Evolutionary conservation across 2,888 invertebrate genomes (phyloP).

Genomic region (Andrena chrysosceles): DNA sequence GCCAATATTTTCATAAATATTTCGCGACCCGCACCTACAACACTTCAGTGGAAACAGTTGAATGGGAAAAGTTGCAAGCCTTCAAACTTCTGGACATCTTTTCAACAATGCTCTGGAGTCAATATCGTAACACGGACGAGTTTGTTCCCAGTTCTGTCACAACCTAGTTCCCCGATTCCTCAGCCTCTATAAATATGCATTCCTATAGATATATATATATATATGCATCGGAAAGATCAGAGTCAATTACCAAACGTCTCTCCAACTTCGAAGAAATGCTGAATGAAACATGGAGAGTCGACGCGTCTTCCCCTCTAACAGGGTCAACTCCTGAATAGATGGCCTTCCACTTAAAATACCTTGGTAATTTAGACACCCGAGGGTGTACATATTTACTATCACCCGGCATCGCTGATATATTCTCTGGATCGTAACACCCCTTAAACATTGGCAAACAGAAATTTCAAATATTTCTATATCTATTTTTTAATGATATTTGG

Average conservation of each 20-base stretch:
- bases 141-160: slow-evolving; percentile 27
- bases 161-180: slow-evolving; percentile 67
- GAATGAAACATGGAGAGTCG: not conserved
- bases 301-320: not conserved
- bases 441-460: too few relatives aligned
- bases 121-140: slow-evolving; percentile 46
- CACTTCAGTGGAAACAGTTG: not conserved
- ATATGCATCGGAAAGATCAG: not conserved
- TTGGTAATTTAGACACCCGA: not conserved
- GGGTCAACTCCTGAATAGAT: slow-evolving; percentile 2
- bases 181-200: slow-evolving; percentile 53
- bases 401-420: too few relatives aligned
- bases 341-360: not conserved
- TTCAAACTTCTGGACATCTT: slow-evolving; percentile 45
- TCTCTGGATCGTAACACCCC: too few relatives aligned
- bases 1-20: not conserved
- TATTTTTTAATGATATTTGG: too few relatives aligned
- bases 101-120: slow-evolving; percentile 38
- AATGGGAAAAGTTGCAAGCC: slow-evolving; percentile 31
- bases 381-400: too few relatives aligned
- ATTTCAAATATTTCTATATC: too few relatives aligned
- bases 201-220: not conserved
- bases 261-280: not conserved
- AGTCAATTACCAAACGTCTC: not conserved
- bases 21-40: not conserved